phyloP scores from a whole-genome alignment of 2,113 vertebrate genomes.

The Podilymbus podiceps region DNA sequence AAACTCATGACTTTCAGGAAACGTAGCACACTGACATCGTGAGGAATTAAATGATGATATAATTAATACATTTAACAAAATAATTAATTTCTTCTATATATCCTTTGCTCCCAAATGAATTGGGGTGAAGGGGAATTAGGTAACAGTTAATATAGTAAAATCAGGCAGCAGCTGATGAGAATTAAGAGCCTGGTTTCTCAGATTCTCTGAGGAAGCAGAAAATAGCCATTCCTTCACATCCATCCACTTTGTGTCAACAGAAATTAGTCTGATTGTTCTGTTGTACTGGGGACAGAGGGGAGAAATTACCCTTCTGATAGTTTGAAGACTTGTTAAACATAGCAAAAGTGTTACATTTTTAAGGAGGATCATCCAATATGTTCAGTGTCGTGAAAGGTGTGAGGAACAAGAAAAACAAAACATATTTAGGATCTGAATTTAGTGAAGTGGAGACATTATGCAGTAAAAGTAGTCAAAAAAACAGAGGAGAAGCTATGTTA shows the following conservation, averaged over 20 bases:
- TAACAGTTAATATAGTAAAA: not conserved
- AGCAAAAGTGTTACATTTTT: not conserved
- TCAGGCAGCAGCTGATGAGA: not conserved
- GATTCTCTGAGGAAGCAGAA: not conserved
- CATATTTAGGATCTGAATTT: not conserved
- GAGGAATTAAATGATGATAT: not conserved
- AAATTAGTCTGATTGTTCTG: not conserved
- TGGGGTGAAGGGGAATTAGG: accelerated
- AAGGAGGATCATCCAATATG: not conserved
- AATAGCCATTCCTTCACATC: not conserved
- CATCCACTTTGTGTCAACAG: not conserved
- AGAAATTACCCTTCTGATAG: not conserved
- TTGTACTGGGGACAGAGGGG: accelerated
- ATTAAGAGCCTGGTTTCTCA: not conserved
- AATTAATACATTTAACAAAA: not conserved
- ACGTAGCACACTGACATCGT: not conserved
- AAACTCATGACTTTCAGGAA: not conserved
- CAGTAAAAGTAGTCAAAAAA: not conserved
- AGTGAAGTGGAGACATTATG: accelerated
- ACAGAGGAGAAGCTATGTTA: not conserved
- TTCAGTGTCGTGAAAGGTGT: not conserved
- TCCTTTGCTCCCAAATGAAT: not conserved
- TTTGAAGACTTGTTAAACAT: not conserved
- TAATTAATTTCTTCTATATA: not conserved
- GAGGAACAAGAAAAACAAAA: not conserved